Base-by-base conservation (phyloP, 2,888 invertebrate genomes). In the Synanthedon tipuliformis region DNA sequence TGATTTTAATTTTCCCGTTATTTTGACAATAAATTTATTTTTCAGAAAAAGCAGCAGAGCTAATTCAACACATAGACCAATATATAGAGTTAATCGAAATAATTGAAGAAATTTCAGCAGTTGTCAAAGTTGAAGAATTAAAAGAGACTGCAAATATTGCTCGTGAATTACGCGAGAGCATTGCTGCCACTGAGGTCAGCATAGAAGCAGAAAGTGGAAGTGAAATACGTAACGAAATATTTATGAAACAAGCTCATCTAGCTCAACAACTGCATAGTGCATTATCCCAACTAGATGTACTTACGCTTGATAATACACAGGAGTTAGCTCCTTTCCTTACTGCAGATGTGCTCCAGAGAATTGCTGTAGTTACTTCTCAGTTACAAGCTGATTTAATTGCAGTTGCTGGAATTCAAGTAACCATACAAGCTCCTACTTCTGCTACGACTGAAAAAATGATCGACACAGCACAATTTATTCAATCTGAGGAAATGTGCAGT, bases 61-160 rank as follows among this genome's bases (percentile, higher is more conserved):
- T 81, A 8, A 53, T 77, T 52, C 63, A 74, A 51, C 73, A 77
- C 51, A 75, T 84, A 34, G 75, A 81, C 52, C 71, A 78, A 57
- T 81, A 79, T 52, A 76, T 82, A 55, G 76, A 82, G 59, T 58
- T 79, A 7, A 70, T 78, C 52, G 77, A 81, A 69, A 72, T 73
- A 41, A 68, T 80, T n/a, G 76, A 79, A 66, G 79, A 81, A 70
- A 68, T 75, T 54, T 73, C 74, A 11, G 71, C 74, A 41, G 55
- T 74, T 5, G 66, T 79, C 48, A 71, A 73, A 53, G 59, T 75
- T 41, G 73, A 79, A 48, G 64, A 78, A 48, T 59, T 78, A 1
- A 68, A 73, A 57, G 69, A 80, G 56, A 66, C 77, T 0, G 65
- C 72, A 40, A 60, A 70, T 40, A 68, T 77, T 52, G 81, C 78